Evolutionary conservation across 2,797 vertebrate genomes (phyloP).

Genomic region (Pogoniulus pusillus): DNA sequence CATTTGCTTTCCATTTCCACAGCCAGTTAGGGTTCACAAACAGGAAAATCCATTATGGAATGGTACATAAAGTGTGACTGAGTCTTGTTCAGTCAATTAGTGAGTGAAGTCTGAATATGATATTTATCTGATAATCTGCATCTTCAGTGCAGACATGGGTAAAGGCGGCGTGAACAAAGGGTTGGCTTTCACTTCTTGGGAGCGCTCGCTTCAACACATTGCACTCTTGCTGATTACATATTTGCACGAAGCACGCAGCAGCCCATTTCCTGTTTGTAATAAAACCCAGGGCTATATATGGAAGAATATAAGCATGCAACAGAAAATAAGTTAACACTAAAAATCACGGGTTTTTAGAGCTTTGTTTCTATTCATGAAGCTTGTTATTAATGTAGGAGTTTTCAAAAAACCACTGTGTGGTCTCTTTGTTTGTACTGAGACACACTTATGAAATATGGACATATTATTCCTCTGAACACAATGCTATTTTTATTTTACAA

Average conservation of each 20-base stretch:
- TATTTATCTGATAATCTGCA: conserved; percentile 75
- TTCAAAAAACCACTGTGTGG: not conserved
- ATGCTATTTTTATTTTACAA: conserved; percentile 77
- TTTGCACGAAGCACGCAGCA: conserved; percentile 1
- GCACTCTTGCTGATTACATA: not conserved
- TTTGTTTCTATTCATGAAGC: conserved; percentile 45
- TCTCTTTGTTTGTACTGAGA: conserved; percentile 45
- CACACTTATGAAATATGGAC: conserved; percentile 58
- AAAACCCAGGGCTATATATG: conserved; percentile 24
- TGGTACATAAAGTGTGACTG: conserved; percentile 88
- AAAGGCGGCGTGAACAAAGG: conserved; percentile 3
- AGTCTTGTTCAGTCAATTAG: conserved; percentile 90
- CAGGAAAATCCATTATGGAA: conserved; percentile 91
- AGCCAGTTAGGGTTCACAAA: conserved; percentile 90
- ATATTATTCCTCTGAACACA: conserved; percentile 69
- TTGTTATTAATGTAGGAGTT: conserved; percentile 25
- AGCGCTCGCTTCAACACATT: not conserved
- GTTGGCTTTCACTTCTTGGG: not conserved
- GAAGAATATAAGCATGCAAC: not conserved
- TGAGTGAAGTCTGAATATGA: conserved; percentile 77
- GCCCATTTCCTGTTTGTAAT: not conserved
- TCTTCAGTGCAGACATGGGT: not conserved
- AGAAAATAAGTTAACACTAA: conserved; percentile 14
- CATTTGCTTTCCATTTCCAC: conserved; percentile 88
- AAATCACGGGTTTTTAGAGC: not conserved